These are phyloP conservation scores for Pelecanoides urinatrix DNA, from an alignment of 2,113 vertebrate genomes.

Conservation along the genomic window DNA sequence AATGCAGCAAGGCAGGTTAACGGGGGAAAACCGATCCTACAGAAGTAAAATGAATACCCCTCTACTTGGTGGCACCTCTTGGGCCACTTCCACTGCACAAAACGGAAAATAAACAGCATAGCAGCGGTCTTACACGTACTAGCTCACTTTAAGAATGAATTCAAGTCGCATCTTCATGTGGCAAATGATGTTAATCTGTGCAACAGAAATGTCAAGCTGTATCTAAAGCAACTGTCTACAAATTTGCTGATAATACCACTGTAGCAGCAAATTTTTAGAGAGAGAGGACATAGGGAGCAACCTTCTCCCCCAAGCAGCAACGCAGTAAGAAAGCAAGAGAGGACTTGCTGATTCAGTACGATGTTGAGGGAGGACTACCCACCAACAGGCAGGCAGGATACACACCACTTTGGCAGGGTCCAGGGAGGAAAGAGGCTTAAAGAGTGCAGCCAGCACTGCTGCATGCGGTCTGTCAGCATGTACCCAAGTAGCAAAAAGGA, in stretches of 20 bases:
- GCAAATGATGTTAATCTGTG: not conserved
- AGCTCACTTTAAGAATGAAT: not conserved
- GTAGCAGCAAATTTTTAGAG: not conserved
- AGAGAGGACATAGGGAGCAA: not conserved
- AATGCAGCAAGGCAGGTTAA: not conserved
- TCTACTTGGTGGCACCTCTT: not conserved
- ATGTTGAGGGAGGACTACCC: not conserved
- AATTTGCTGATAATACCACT: not conserved
- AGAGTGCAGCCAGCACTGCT: not conserved
- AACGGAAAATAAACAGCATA: not conserved
- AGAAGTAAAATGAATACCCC: not conserved
- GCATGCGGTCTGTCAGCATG: not conserved
- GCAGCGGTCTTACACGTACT: fast-evolving
- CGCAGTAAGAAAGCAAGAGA: not conserved
- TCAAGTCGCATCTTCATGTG: not conserved
- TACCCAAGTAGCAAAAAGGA: not conserved
- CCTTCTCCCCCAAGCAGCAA: not conserved
- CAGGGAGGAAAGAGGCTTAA: not conserved
- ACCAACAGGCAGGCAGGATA: not conserved
- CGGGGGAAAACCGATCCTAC: not conserved
- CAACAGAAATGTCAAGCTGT: not conserved
- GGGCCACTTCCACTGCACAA: not conserved
- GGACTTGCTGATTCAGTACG: not conserved
- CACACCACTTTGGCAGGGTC: not conserved
- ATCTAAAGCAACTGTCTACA: not conserved